phyloP scores from a whole-genome alignment of 2,888 invertebrate genomes.

The Athripsodes cinereus region DNA sequence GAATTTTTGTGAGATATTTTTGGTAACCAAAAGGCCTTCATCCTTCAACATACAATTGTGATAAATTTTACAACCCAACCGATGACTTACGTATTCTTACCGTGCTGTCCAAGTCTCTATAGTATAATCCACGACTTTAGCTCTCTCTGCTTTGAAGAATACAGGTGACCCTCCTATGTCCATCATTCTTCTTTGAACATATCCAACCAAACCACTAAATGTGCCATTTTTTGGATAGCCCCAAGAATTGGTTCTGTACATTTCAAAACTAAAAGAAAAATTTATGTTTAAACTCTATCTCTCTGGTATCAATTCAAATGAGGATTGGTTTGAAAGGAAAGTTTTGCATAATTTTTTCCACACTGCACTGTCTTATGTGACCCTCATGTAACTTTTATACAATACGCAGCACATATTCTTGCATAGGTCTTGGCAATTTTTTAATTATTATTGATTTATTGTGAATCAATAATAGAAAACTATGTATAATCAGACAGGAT shows the following conservation, averaged over 20 bases:
- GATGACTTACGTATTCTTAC: too few species aligned
- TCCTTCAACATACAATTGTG: too few species aligned
- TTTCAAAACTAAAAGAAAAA: constrained; percentile 36
- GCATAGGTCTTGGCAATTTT: not conserved
- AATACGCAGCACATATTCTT: not conserved
- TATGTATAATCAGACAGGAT: too few species aligned
- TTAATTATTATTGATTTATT: too few species aligned
- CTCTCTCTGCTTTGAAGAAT: constrained; percentile 58
- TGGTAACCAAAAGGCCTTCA: too few species aligned
- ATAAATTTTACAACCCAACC: too few species aligned
- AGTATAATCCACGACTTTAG: constrained; percentile 51
- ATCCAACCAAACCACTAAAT: constrained; percentile 60
- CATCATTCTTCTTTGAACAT: constrained; percentile 49
- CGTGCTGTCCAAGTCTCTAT: constrained; percentile 57
- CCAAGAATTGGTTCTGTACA: constrained; percentile 53
- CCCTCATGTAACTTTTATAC: too few species aligned
- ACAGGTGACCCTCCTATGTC: constrained; percentile 65
- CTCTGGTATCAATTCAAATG: not conserved
- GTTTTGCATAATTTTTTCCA: not conserved
- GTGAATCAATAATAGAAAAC: too few species aligned
- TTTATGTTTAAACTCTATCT: too few species aligned
- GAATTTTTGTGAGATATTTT: too few species aligned
- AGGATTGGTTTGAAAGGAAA: not conserved
- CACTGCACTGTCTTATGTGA: too few species aligned
- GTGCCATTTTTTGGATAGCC: constrained; percentile 56